phyloP scores from a whole-genome alignment of 1,140 invertebrate genomes.

The Helicorthomorpha holstii region DNA sequence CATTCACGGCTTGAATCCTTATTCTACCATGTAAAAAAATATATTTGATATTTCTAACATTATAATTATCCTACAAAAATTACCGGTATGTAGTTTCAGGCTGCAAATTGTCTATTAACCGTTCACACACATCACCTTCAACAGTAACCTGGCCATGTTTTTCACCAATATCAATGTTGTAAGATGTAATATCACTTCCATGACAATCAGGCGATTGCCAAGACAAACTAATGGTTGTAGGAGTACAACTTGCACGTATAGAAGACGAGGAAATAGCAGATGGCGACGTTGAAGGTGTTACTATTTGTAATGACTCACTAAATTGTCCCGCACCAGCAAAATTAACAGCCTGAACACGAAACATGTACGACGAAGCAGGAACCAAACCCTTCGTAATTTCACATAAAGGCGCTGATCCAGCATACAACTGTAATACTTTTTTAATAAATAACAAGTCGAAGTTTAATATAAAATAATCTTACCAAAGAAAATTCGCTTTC shows the following conservation, averaged over 20 bases:
- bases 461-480: slow-evolving; percentile 5
- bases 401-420: slow-evolving; percentile 31
- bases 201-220: slow-evolving; percentile 55
- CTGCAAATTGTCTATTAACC: slow-evolving; percentile 28
- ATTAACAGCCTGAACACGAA: slow-evolving; percentile 58
- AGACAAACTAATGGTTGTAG: slow-evolving; percentile 42
- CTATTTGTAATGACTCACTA: slow-evolving; percentile 41
- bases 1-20: slow-evolving; percentile 60
- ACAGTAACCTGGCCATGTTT: slow-evolving; percentile 34
- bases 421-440: slow-evolving; percentile 24
- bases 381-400: slow-evolving; percentile 52
- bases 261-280: slow-evolving; percentile 35
- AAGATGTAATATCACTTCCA: slow-evolving; percentile 50
- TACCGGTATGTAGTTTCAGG: slow-evolving; percentile 40
- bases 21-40: slow-evolving; percentile 30
- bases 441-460: neutral
- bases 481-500: slow-evolving; percentile 22
- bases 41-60: slow-evolving; percentile 2
- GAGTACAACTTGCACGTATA: slow-evolving; percentile 36
- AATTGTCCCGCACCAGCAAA: slow-evolving; percentile 50
- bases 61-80: slow-evolving; percentile 10
- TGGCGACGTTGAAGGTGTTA: slow-evolving; percentile 54
- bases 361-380: slow-evolving; percentile 59
- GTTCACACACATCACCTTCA: slow-evolving; percentile 20
- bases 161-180: slow-evolving; percentile 55